phyloP scores from a whole-genome alignment of 2,888 invertebrate species.

The Sinodicranocentrus sp. region DNA sequence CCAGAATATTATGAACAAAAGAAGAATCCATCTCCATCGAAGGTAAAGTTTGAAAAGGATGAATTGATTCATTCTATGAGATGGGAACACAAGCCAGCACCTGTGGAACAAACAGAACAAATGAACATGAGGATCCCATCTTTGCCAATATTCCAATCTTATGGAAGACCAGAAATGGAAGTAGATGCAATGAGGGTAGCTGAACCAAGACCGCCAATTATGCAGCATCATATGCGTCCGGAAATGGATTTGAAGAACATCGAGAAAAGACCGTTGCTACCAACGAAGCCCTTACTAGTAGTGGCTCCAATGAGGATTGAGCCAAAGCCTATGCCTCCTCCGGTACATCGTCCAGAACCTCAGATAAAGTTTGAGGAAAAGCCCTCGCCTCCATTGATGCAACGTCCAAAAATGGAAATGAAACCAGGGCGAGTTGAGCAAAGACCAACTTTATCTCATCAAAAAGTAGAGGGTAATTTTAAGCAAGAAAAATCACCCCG shows the following conservation, averaged over 20 bases:
- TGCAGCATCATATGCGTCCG: not conserved
- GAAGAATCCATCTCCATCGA: not conserved
- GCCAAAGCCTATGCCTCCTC: not conserved
- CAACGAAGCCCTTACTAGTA: not conserved
- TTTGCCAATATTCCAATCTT: not conserved
- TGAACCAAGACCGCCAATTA: not conserved
- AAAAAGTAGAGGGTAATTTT: too few relatives aligned
- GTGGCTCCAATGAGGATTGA: too few relatives aligned
- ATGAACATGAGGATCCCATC: not conserved
- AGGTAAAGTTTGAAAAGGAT: conserved; percentile 8
- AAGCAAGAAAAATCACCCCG: too few relatives aligned
- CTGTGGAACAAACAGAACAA: not conserved
- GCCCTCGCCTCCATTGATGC: too few relatives aligned
- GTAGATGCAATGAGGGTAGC: not conserved
- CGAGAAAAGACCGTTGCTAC: not conserved
- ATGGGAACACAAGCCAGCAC: not conserved
- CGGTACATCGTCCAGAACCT: not conserved
- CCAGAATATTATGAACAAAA: conserved; percentile 45
- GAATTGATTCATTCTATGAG: not conserved
- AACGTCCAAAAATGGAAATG: too few relatives aligned
- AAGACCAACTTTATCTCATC: too few relatives aligned
- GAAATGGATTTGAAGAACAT: not conserved
- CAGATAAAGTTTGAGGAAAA: too few relatives aligned
- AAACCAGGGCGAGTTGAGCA: too few relatives aligned
- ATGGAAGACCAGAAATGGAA: not conserved